Percentiles rank a stretch among this genome's conserved stretches.
Conservation (phyloP, 2,888 invertebrate species). For the Cynaeus angustus region DNA sequence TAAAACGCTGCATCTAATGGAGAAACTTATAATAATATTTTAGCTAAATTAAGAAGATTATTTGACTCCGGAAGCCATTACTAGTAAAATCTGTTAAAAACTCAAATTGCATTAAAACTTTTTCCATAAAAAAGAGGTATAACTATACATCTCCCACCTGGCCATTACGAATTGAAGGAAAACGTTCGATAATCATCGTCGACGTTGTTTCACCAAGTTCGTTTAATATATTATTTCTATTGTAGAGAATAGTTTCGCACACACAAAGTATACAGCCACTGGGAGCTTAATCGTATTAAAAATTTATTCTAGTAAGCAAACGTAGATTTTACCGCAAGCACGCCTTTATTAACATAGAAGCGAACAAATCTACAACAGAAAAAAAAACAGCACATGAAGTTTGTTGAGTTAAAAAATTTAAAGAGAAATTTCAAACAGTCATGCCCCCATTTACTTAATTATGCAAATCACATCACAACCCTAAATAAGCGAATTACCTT, state of each 20-base stretch:
- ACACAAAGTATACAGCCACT: not conserved
- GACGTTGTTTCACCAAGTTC: not conserved
- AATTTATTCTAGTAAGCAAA: not conserved
- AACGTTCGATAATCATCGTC: slow-evolving; percentile 26
- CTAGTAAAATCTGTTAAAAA: slow-evolving; percentile 35
- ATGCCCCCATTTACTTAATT: slow-evolving; percentile 17
- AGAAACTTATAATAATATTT: slow-evolving; percentile 23
- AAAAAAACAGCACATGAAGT: not conserved
- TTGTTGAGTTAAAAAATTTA: slow-evolving; percentile 1
- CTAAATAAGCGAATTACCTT: slow-evolving; percentile 35
- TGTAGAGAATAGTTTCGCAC: slow-evolving; percentile 1
- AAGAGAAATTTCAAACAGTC: not conserved
- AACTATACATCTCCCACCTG: slow-evolving; percentile 30
- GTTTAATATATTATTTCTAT: slow-evolving; percentile 3
- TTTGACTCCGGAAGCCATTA: slow-evolving; percentile 21
- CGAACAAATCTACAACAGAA: not conserved
- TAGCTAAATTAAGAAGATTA: slow-evolving; percentile 22
- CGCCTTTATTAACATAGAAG: slow-evolving; percentile 1
- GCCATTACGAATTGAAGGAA: slow-evolving; percentile 26
- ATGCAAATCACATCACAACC: slow-evolving; percentile 32
- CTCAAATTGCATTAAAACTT: slow-evolving; percentile 37
- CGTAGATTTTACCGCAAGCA: not conserved
- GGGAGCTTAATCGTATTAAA: not conserved
- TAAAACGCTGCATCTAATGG: slow-evolving; percentile 4
- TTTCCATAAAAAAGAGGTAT: slow-evolving; percentile 34